Evolutionary conservation across 2,888 invertebrate genomes (phyloP).

Genomic region (Drosophila dives): DNA sequence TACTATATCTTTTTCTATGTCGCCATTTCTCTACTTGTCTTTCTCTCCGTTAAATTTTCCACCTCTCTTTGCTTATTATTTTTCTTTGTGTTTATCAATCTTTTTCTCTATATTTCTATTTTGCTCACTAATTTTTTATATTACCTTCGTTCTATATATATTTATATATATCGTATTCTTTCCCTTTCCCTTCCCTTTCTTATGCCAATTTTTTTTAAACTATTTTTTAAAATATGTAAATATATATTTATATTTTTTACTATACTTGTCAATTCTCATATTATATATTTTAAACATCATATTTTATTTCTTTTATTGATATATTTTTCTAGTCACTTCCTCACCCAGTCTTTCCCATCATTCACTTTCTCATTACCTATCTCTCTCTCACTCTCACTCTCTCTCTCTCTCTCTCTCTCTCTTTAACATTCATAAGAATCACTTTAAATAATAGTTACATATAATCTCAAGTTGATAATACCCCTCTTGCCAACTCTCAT

Average conservation of each 20-base stretch:
- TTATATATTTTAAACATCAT: no score
- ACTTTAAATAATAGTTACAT: neutral
- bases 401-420: neutral
- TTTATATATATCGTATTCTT: neutral
- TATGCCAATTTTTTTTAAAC: neutral
- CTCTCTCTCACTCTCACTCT: neutral
- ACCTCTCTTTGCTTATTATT: neutral
- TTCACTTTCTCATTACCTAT: neutral
- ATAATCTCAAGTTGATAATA: neutral
- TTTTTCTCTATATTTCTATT: neutral
- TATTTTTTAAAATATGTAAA: neutral
- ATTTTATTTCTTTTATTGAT: neutral
- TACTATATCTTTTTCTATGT: neutral
- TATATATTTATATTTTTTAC: fast-evolving
- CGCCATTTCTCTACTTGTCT: neutral
- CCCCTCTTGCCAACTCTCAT: neutral
- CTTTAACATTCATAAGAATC: neutral
- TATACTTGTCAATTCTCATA: neutral
- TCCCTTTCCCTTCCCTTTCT: neutral
- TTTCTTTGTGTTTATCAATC: neutral
- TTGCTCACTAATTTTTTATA: neutral
- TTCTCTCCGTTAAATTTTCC: neutral
- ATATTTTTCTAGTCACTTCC: neutral
- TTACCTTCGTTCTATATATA: neutral
- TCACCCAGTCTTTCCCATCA: neutral